phyloP scores from a whole-genome alignment of 2,888 invertebrate species.

The Eupithecia subumbrata region DNA sequence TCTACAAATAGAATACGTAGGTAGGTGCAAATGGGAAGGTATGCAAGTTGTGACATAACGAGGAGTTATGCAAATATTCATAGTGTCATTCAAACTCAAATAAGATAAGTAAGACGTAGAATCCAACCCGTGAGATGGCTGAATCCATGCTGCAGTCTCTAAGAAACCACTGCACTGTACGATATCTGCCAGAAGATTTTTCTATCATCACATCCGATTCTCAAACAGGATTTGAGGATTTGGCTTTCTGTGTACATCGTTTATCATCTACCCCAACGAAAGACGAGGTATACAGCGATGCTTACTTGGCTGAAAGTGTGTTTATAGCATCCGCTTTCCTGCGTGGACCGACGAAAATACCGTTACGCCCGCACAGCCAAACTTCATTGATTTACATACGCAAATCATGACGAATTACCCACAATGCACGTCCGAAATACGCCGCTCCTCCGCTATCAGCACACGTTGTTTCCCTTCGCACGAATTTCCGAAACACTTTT shows the following conservation, averaged over 20 bases:
- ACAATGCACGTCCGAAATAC: slow-evolving; percentile 75
- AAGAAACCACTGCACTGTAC: not conserved
- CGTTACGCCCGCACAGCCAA: slow-evolving; percentile 79
- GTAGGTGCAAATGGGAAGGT: slow-evolving; percentile 19
- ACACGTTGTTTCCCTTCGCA: slow-evolving; percentile 42
- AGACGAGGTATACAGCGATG: slow-evolving; percentile 58
- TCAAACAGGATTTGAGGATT: slow-evolving; percentile 24
- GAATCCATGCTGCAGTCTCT: not conserved
- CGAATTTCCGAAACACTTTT: slow-evolving; percentile 7
- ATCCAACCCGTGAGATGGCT: not conserved
- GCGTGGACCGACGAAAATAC: slow-evolving; percentile 80
- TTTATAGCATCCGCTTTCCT: slow-evolving; percentile 83
- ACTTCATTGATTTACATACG: slow-evolving; percentile 82
- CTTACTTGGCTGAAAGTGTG: slow-evolving; percentile 75
- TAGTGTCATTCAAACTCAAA: slow-evolving; percentile 5
- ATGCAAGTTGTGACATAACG: slow-evolving; percentile 17
- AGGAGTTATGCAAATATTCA: slow-evolving; percentile 16
- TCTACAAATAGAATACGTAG: slow-evolving; percentile 44
- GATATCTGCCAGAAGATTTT: slow-evolving; percentile 11
- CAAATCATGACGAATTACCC: slow-evolving; percentile 81
- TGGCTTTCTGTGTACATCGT: slow-evolving; percentile 31
- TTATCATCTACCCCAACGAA: slow-evolving; percentile 55
- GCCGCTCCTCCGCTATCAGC: slow-evolving; percentile 53
- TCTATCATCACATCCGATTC: slow-evolving; percentile 39
- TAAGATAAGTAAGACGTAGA: not conserved